These are phyloP conservation scores for Matsumyia berberina DNA, from an alignment of 2,888 invertebrate species.

Conservation along the genomic window DNA sequence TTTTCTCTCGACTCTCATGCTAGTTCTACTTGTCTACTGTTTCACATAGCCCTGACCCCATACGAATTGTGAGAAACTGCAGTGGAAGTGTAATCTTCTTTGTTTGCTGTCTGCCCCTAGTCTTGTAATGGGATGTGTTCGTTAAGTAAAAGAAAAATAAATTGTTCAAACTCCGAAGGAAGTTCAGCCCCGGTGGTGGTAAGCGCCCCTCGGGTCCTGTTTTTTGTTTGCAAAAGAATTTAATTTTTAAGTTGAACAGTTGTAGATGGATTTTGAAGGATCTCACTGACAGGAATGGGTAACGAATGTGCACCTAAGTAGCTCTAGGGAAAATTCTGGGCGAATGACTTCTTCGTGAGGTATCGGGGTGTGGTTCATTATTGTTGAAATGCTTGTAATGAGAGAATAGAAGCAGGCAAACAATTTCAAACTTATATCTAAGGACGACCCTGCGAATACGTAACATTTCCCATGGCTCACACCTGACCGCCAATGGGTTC, in stretches of 20 bases:
- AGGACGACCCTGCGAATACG: slow-evolving; percentile 2
- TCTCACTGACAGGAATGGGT: neutral
- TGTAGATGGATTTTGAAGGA: neutral
- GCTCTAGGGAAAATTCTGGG: too few relatives aligned
- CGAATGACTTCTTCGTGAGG: too few relatives aligned
- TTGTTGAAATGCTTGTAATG: too few relatives aligned
- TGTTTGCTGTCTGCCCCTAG: slow-evolving; percentile 22
- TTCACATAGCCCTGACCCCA: slow-evolving; percentile 28
- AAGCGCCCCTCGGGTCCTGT: neutral
- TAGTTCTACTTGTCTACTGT: slow-evolving; percentile 18
- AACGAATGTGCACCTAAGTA: too few relatives aligned
- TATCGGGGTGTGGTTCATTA: too few relatives aligned
- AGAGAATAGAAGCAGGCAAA: too few relatives aligned
- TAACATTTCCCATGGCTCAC: slow-evolving; percentile 4
- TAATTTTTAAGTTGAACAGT: slow-evolving; percentile 2
- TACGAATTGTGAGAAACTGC: slow-evolving; percentile 17
- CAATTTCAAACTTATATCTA: too few relatives aligned
- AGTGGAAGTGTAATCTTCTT: slow-evolving; percentile 1
- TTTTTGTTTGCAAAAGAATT: slow-evolving; percentile 9
- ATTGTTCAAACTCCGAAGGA: neutral
- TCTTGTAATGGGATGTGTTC: slow-evolving; percentile 12
- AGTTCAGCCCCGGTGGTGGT: neutral
- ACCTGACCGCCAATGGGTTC: neutral
- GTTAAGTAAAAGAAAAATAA: neutral
- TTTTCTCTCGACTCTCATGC: too few relatives aligned